Evolutionary conservation across 2,888 invertebrate genomes (phyloP), one percentile per base, ranked within the genome.

Genomic region (Pandemis corylana): DNA sequence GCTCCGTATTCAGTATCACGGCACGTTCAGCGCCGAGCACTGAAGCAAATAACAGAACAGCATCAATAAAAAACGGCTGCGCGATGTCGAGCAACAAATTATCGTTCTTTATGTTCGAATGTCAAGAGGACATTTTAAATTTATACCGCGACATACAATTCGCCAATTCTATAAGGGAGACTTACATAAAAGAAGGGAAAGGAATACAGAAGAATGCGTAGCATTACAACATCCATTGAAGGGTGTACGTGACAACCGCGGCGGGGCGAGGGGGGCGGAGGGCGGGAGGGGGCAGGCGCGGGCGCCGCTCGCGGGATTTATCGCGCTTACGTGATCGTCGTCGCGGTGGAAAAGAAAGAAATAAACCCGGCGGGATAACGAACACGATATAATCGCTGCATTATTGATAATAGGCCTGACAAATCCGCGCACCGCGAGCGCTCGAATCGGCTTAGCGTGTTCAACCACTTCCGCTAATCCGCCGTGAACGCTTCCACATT

Each of bases 221-320:
- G 84, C 85, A 84, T 89, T 87, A 88, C 84, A 87, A 82, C 85
- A 82, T 79, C 82, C 84, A 85, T 82, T 82, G 87, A 83, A 79
- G 80, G 80, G 76, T 59, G 83, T 82, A 86, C 86, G 86, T 86
- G 85, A 84, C 82, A 80, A 81, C 81, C 78, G 80, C 75, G 71
- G 77, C 71, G 66, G 67, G 74, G 78, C 28, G 75, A 78, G 78
- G 78, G 73, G 77, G 78, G 72, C 46, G 75, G 76, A 68, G 76
- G 77, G 73, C n/a, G 66, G 76, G 66, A 44, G 44, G 44, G 44
- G 28, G 28, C 44, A 44, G 41, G 70, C 77, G 78, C 77, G 68
- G 75, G 76, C 76, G 76, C 79, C 80, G 79, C 80, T 80, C 78
- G 79, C 77, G 77, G 80, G 85, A 87, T 85, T 86, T 87, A 88